Evolutionary conservation across 2,113 vertebrate genomes (phyloP).

Genomic region (Xiphophorus hellerii): DNA sequence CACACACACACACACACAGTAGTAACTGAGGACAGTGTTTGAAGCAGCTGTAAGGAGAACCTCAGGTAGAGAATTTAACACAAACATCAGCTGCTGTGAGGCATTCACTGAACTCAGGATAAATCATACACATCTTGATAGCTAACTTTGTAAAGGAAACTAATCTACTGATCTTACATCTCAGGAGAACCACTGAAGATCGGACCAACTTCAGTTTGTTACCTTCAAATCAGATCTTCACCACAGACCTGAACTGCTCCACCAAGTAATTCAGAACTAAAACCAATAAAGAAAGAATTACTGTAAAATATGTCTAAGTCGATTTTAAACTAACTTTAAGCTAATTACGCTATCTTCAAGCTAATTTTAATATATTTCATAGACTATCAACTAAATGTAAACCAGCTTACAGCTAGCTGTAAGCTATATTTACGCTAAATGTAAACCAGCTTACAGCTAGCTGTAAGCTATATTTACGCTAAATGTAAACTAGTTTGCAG

Average conservation of each 20-base stretch:
- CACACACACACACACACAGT: neutral
- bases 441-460: no score
- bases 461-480: no score
- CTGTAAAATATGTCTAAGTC: neutral
- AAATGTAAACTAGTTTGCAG: no score
- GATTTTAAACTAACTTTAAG: no score
- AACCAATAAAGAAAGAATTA: neutral
- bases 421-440: no score
- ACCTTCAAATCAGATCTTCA: neutral
- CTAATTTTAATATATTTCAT: no score
- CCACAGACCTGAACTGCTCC: neutral
- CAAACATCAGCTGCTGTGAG: constrained; percentile 20
- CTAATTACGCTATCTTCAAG: no score
- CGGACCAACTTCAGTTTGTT: neutral
- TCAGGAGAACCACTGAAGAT: neutral
- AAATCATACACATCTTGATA: no score
- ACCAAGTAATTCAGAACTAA: neutral
- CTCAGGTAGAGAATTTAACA: neutral
- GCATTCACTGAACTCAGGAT: neutral
- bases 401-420: neutral
- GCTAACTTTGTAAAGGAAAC: neutral
- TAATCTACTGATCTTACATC: neutral
- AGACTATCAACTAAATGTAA: neutral
- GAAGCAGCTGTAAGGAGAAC: neutral
- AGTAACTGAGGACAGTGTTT: neutral